phyloP scores from a whole-genome alignment of 2,113 vertebrate genomes.

The Hippocampus mohnikei region DNA sequence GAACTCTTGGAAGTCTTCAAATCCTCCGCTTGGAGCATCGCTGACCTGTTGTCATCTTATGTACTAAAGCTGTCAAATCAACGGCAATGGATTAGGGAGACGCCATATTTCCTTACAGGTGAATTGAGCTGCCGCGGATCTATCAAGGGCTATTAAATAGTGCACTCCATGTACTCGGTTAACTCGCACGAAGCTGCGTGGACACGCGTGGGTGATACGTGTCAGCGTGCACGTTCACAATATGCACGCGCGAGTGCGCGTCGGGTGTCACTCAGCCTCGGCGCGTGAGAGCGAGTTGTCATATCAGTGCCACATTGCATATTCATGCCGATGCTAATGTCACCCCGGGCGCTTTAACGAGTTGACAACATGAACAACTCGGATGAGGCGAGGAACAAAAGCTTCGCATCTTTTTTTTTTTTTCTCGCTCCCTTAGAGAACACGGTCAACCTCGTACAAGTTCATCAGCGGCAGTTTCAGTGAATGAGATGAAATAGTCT shows the following conservation, averaged over 20 bases:
- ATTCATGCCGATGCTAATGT: constrained; percentile 54
- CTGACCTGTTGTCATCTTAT: constrained; percentile 2
- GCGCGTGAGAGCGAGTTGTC: constrained; percentile 54
- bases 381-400: constrained; percentile 43
- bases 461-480: not conserved
- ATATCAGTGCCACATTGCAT: constrained; percentile 55
- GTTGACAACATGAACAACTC: constrained; percentile 50
- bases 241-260: constrained; percentile 20
- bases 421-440: constrained; percentile 14
- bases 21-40: not conserved
- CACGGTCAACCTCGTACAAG: constrained; percentile 6
- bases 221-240: constrained; percentile 24
- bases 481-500: not conserved
- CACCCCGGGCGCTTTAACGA: constrained; percentile 43
- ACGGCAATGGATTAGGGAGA: not conserved
- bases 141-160: constrained; percentile 8
- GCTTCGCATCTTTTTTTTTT: constrained; percentile 25
- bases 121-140: not conserved
- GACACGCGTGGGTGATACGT: constrained; percentile 14
- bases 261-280: constrained; percentile 41
- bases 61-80: constrained; percentile 6
- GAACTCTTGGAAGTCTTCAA: not conserved
- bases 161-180: constrained; percentile 1
- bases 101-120: not conserved
- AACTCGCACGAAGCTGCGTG: not conserved